These are phyloP conservation scores for Phymatocera aterrima DNA, from an alignment of 2,888 invertebrate genomes.

Conservation along the genomic window DNA sequence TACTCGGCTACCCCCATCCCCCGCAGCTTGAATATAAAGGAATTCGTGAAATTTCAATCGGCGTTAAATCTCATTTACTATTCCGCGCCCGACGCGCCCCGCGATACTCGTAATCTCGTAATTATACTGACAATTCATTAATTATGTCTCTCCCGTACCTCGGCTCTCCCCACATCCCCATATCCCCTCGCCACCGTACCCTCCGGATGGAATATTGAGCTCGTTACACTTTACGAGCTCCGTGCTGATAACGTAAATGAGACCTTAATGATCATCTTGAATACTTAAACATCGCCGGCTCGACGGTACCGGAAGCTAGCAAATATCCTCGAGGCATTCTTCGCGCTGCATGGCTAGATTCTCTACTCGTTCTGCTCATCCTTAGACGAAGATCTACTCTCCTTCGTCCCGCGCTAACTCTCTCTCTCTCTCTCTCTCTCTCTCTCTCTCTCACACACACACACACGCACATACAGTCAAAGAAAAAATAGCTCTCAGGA, in stretches of 20 bases:
- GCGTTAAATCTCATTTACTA: slow-evolving; percentile 10
- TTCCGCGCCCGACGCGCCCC: neutral
- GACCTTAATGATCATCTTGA: slow-evolving; percentile 34
- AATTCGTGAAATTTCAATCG: slow-evolving; percentile 14
- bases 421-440: neutral
- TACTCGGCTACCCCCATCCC: neutral
- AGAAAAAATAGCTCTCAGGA: neutral
- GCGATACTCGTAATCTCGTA: slow-evolving; percentile 17
- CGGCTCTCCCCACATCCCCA: neutral
- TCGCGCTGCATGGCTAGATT: neutral
- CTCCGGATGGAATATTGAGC: slow-evolving; percentile 23
- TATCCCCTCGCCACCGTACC: neutral
- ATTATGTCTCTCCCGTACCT: neutral
- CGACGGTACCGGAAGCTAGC: neutral
- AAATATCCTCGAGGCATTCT: slow-evolving; percentile 8
- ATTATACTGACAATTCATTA: slow-evolving; percentile 31
- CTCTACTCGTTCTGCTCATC: neutral
- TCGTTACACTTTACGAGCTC: slow-evolving; percentile 33
- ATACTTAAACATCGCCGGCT: slow-evolving; percentile 18
- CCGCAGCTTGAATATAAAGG: neutral
- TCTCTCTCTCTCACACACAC: neutral
- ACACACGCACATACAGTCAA: no score
- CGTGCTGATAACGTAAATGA: slow-evolving; percentile 30
- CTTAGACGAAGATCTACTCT: slow-evolving; percentile 5
- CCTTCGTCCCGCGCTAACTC: neutral